Percentiles rank a stretch among this genome's conserved stretches.
phyloP scores from a whole-genome alignment of 2,113 vertebrate genomes.

The Pluvialis apricaria region DNA sequence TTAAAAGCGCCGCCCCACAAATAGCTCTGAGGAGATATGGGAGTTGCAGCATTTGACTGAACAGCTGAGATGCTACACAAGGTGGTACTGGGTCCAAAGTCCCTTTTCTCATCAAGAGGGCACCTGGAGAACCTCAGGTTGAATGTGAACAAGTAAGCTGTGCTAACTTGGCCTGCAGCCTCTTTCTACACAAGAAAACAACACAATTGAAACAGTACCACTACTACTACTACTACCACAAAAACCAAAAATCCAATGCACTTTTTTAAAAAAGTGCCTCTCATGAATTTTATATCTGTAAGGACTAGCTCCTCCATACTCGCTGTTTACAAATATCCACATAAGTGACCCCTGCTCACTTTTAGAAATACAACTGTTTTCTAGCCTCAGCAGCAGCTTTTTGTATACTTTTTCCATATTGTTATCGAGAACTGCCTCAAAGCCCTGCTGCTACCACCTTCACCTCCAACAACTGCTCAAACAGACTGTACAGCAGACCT shows the following conservation, averaged over 20 bases:
- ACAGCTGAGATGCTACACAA: not conserved
- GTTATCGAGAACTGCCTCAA: not conserved
- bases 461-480: not conserved
- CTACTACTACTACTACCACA: not conserved
- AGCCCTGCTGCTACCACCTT: not conserved
- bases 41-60: fast-evolving
- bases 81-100: not conserved
- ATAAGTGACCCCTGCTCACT: not conserved
- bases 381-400: not conserved
- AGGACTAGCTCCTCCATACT: not conserved
- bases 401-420: not conserved
- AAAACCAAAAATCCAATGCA: fast-evolving
- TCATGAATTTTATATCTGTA: not conserved
- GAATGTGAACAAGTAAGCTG: not conserved
- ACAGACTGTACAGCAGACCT: fast-evolving
- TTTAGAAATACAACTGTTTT: fast-evolving
- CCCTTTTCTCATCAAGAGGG: not conserved
- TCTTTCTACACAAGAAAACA: not conserved
- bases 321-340: not conserved
- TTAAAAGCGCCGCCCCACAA: not conserved
- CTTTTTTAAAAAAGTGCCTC: not conserved
- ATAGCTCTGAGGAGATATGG: not conserved
- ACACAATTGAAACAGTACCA: fast-evolving
- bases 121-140: not conserved
- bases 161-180: not conserved